Evolutionary conservation across 2,113 vertebrate genomes (phyloP).

Genomic region (Cercopithecus mona): DNA sequence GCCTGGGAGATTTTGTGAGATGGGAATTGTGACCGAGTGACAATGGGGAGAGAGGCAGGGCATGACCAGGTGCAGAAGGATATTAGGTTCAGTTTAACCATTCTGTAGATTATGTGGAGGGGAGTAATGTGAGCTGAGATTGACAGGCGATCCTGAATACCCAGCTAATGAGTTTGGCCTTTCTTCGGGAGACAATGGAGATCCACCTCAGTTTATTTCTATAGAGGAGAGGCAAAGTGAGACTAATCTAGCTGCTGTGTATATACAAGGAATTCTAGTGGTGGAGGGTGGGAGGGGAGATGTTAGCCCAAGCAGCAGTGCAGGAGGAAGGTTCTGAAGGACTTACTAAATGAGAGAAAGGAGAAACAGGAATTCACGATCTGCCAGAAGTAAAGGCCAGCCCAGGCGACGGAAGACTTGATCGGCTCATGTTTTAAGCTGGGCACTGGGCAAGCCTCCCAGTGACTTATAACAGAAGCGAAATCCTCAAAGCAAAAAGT

Average conservation of each 20-base stretch:
- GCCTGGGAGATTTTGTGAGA: not conserved
- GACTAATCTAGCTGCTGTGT: not conserved
- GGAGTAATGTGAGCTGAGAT: not conserved
- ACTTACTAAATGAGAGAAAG: not conserved
- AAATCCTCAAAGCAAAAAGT: not conserved
- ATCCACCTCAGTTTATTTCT: not conserved
- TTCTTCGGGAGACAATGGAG: slow-evolving; percentile 18
- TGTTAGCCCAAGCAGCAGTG: not conserved
- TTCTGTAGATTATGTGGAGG: not conserved
- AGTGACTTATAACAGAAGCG: not conserved
- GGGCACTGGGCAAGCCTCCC: not conserved
- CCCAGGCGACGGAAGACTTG: not conserved
- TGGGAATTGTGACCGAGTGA: not conserved
- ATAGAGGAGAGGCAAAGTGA: not conserved
- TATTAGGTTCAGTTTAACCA: not conserved
- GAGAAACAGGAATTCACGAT: not conserved
- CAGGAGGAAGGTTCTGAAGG: not conserved
- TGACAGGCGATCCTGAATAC: not conserved
- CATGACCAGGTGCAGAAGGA: not conserved
- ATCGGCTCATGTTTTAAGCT: not conserved
- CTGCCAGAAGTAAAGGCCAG: not conserved
- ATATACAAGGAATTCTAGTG: not conserved
- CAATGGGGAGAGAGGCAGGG: not conserved
- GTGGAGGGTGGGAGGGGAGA: not conserved
- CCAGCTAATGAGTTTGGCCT: not conserved